Evolutionary conservation across 2,888 invertebrate genomes (phyloP).

Genomic region (Chymomyza amoena): DNA sequence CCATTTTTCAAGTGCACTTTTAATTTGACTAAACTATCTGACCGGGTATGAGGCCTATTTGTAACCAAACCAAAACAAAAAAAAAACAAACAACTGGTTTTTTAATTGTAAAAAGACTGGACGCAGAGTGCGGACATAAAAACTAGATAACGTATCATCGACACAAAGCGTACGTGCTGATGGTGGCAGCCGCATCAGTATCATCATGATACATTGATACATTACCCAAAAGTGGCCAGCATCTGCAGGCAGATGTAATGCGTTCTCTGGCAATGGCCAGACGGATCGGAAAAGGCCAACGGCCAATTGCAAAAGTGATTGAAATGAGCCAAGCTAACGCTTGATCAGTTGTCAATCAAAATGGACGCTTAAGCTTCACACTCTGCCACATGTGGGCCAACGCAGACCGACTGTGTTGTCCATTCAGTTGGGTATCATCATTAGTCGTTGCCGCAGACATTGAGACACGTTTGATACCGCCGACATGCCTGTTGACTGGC

Average conservation of each 20-base stretch:
- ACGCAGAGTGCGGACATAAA: not conserved
- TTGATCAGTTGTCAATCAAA: conserved; percentile 74
- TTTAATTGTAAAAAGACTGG: conserved; percentile 60
- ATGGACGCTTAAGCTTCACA: conserved; percentile 65
- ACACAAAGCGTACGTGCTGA: conserved; percentile 1
- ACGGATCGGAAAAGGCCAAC: not conserved
- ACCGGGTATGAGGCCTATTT: conserved; percentile 54
- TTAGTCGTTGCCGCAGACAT: conserved; percentile 63
- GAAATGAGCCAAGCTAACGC: conserved; percentile 12
- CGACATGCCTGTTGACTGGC: conserved; percentile 37
- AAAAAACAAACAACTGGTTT: conserved; percentile 46
- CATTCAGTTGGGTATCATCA: conserved; percentile 56
- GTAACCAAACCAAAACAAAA: conserved; percentile 29
- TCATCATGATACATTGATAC: not conserved
- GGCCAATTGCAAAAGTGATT: conserved; percentile 1
- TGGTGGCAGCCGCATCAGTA: not conserved
- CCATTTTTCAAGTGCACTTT: conserved; percentile 22
- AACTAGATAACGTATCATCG: conserved; percentile 33
- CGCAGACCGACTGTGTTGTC: conserved; percentile 9
- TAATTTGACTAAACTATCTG: conserved; percentile 69
- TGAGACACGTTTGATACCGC: conserved; percentile 65
- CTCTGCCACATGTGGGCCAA: conserved; percentile 4
- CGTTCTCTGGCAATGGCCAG: not conserved
- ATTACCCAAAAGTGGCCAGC: not conserved
- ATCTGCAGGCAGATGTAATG: not conserved